Evolutionary conservation across 2,888 invertebrate species (phyloP).

Genomic region (Epinotia brunnichana): DNA sequence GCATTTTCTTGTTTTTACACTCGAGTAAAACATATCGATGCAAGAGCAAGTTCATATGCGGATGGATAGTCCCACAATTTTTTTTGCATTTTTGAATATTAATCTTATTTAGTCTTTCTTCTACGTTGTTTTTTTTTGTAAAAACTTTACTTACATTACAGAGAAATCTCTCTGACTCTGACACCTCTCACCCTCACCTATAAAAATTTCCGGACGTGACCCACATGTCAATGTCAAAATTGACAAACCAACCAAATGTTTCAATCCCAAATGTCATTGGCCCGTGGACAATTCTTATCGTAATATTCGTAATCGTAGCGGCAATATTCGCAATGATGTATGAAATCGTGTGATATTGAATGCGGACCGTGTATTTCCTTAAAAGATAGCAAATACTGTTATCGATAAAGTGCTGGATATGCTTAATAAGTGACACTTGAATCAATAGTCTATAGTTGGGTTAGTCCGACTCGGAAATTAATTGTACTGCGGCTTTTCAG

Average conservation of each 20-base stretch:
- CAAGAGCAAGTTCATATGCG: too few species aligned
- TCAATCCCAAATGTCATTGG: not conserved
- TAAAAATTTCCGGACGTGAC: constrained; percentile 25
- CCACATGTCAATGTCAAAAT: constrained; percentile 33
- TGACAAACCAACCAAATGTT: too few species aligned
- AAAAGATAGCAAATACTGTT: constrained; percentile 7
- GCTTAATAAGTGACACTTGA: constrained; percentile 33
- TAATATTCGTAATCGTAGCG: not conserved
- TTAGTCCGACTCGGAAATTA: constrained; percentile 1
- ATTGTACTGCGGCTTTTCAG: not conserved
- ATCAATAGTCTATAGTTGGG: constrained; percentile 25
- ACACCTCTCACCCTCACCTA: too few species aligned
- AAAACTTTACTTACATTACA: too few species aligned
- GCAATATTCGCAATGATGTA: constrained; percentile 7
- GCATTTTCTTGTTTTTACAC: too few species aligned
- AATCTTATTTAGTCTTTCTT: too few species aligned
- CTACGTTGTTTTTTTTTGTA: too few species aligned
- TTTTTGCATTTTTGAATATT: too few species aligned
- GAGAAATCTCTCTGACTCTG: too few species aligned
- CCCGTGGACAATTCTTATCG: not conserved
- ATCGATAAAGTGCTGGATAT: constrained; percentile 11
- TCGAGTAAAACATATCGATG: too few species aligned
- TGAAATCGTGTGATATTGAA: constrained; percentile 7
- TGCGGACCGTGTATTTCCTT: not conserved
- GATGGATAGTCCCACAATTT: too few species aligned